phyloP scores from a whole-genome alignment of 1,140 invertebrate species.

The Drosophila sturtevanti region DNA sequence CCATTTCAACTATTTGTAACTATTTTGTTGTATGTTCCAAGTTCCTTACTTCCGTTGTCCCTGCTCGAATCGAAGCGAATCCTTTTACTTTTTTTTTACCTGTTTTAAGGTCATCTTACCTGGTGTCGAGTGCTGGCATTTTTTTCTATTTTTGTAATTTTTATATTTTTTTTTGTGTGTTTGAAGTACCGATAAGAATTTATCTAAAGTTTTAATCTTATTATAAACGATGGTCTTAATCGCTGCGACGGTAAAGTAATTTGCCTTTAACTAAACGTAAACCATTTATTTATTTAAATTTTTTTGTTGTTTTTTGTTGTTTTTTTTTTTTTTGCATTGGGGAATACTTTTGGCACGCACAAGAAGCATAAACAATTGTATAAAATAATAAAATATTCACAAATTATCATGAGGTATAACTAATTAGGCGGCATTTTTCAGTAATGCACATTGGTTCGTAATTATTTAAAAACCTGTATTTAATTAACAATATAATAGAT shows the following conservation, averaged over 20 bases:
- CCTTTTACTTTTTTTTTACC: slow-evolving; percentile 28
- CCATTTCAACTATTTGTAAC: slow-evolving; percentile 23
- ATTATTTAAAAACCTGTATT: neutral
- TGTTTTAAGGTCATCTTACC: slow-evolving; percentile 29
- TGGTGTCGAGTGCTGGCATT: slow-evolving; percentile 28
- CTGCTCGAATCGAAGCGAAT: neutral
- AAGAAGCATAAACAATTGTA: slow-evolving; percentile 18
- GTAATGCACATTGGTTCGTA: neutral
- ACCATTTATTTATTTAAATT: slow-evolving; percentile 48
- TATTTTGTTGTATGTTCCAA: slow-evolving; percentile 15
- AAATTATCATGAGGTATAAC: neutral
- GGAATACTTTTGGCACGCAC: slow-evolving; percentile 43
- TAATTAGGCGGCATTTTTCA: slow-evolving; percentile 3
- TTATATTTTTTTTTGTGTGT: slow-evolving; percentile 31
- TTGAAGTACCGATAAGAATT: slow-evolving; percentile 23
- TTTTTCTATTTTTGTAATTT: slow-evolving; percentile 30
- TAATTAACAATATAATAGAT: neutral
- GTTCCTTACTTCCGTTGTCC: neutral
- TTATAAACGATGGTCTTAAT: slow-evolving; percentile 66
- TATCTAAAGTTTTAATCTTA: slow-evolving; percentile 45
- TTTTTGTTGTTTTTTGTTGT: slow-evolving; percentile 17
- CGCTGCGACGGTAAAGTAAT: slow-evolving; percentile 57
- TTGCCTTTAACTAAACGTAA: slow-evolving; percentile 53
- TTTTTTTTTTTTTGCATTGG: slow-evolving; percentile 5
- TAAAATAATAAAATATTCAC: slow-evolving; percentile 6